Percentiles rank a stretch among this genome's conserved stretches.
These are phyloP conservation scores for Pseudomyrmex pallidus DNA, from an alignment of 1,140 invertebrate genomes.

Conservation along the genomic window DNA sequence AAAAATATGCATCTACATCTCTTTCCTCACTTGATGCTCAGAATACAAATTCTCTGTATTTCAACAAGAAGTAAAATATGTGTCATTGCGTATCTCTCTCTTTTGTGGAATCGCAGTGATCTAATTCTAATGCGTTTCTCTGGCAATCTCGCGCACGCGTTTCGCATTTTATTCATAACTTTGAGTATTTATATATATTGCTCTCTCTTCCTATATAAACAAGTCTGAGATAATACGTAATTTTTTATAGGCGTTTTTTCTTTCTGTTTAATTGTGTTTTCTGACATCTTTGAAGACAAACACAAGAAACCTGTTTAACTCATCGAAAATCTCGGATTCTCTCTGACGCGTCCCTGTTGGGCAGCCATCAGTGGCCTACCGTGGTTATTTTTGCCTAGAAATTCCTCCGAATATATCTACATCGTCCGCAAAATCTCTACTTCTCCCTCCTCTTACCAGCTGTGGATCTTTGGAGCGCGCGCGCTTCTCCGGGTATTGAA, in stretches of 20 bases:
- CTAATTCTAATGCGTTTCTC: slow-evolving; percentile 25
- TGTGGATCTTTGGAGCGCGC: slow-evolving; percentile 58
- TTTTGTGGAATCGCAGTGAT: neutral
- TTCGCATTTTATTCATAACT: slow-evolving; percentile 46
- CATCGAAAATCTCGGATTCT: slow-evolving; percentile 69
- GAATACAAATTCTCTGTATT: neutral
- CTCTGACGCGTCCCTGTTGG: slow-evolving; percentile 58
- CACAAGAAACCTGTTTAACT: slow-evolving; percentile 44
- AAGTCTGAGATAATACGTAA: neutral
- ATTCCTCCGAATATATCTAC: slow-evolving; percentile 84
- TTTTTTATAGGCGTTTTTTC: neutral
- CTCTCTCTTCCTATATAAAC: neutral
- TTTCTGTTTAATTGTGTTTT: neutral
- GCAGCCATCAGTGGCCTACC: slow-evolving; percentile 71
- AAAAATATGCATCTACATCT: neutral
- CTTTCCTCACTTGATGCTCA: neutral
- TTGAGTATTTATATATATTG: slow-evolving; percentile 18
- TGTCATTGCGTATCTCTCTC: neutral
- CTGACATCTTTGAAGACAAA: slow-evolving; percentile 33
- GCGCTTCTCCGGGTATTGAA: slow-evolving; percentile 67
- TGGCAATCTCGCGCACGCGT: slow-evolving; percentile 7
- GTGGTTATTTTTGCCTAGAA: slow-evolving; percentile 83
- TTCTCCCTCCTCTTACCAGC: slow-evolving; percentile 71
- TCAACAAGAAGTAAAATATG: neutral
- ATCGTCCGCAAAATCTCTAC: slow-evolving; percentile 81